Evolutionary conservation across 2,888 invertebrate genomes (phyloP).

Genomic region (Brachyptera risi): DNA sequence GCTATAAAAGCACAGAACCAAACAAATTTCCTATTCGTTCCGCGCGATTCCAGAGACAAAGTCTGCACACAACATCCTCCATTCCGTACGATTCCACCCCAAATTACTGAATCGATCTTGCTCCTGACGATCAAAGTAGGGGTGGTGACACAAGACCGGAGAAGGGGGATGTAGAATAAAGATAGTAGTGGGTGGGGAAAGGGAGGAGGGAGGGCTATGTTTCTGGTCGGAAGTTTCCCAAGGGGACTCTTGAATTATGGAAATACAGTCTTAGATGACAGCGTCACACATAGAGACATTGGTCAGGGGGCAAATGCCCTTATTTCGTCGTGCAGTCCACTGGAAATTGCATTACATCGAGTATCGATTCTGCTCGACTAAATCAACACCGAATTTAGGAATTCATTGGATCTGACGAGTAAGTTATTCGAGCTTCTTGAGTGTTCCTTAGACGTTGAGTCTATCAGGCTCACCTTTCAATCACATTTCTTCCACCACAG

Average conservation of each 20-base stretch:
- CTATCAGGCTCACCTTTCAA: too few species aligned
- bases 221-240: neutral
- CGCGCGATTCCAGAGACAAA: slow-evolving; percentile 17
- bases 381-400: neutral
- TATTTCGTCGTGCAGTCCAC: neutral
- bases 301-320: slow-evolving; percentile 1
- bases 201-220: too few species aligned
- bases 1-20: slow-evolving; percentile 16
- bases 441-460: too few species aligned
- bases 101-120: slow-evolving; percentile 30
- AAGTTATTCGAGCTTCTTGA: too few species aligned
- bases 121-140: slow-evolving; percentile 24
- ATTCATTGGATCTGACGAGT: too few species aligned
- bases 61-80: slow-evolving; percentile 8
- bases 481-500: too few species aligned
- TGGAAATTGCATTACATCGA: too few species aligned
- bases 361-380: neutral
- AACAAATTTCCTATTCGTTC: slow-evolving; percentile 23
- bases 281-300: too few species aligned
- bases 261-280: neutral
- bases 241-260: slow-evolving; percentile 16
- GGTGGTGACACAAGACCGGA: slow-evolving; percentile 2
- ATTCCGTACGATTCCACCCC: slow-evolving; percentile 15
- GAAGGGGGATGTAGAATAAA: too few species aligned
- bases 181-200: neutral